Conservation (phyloP, 2,888 invertebrate species). For the Sesia apiformis region DNA sequence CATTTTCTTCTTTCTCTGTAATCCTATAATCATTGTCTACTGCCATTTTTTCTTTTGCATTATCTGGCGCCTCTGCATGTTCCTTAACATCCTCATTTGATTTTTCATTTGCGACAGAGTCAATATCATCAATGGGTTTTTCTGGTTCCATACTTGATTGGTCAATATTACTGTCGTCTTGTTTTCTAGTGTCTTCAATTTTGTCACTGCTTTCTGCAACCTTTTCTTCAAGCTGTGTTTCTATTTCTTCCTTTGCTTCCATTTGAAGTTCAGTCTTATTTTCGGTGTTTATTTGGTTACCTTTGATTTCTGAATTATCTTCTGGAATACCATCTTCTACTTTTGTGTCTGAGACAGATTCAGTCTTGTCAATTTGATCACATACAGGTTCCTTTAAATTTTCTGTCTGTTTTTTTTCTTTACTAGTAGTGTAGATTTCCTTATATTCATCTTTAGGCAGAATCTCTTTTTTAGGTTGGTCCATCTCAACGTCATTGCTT, state of each 20-base stretch:
- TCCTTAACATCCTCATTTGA: too few species aligned
- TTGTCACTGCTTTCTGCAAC: not conserved
- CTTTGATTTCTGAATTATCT: slow-evolving; percentile 1
- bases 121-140: too few species aligned
- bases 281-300: slow-evolving; percentile 1
- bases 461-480: not conserved
- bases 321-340: slow-evolving; percentile 3
- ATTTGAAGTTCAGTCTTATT: slow-evolving; percentile 5
- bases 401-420: not conserved
- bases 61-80: not conserved
- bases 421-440: not conserved
- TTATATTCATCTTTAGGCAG: not conserved
- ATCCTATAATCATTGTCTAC: slow-evolving; percentile 5
- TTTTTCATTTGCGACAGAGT: too few species aligned
- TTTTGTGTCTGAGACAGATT: not conserved
- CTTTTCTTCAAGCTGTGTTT: not conserved
- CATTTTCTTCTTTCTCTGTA: slow-evolving; percentile 3
- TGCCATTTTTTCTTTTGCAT: slow-evolving; percentile 4
- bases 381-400: slow-evolving; percentile 2
- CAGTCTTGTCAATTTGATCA: not conserved
- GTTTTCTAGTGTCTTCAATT: not conserved
- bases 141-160: not conserved
- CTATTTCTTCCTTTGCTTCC: slow-evolving; percentile 4
- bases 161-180: not conserved
- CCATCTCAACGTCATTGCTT: too few species aligned